These are phyloP conservation scores for Capreolus pygargus DNA, from an alignment of 2,113 vertebrate species.

Conservation along the genomic window DNA sequence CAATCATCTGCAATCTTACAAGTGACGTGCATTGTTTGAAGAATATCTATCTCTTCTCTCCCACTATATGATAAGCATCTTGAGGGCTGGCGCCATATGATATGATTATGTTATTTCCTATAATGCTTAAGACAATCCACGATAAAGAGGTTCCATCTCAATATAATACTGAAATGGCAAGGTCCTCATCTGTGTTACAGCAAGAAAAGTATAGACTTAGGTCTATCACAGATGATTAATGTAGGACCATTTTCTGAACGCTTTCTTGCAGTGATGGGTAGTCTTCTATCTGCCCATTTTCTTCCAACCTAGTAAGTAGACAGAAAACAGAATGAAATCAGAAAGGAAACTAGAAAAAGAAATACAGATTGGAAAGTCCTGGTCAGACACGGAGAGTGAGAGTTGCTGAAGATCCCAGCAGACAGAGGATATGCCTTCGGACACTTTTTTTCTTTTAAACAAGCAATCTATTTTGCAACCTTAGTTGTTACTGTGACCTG, in stretches of 20 bases:
- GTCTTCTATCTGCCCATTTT: neutral
- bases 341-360: neutral
- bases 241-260: neutral
- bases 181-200: neutral
- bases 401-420: neutral
- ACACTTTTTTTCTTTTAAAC: neutral
- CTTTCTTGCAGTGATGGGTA: neutral
- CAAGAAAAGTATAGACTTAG: neutral
- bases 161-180: neutral
- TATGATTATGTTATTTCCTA: neutral
- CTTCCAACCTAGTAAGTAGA: neutral
- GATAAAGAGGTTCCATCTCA: neutral
- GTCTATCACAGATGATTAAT: neutral
- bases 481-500: neutral
- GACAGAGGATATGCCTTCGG: neutral
- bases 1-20: neutral
- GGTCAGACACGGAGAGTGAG: neutral
- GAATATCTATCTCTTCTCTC: neutral
- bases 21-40: neutral
- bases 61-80: neutral
- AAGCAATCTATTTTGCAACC: neutral
- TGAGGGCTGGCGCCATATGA: neutral
- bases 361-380: neutral
- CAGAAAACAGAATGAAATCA: neutral
- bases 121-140: neutral